Evolutionary conservation across 2,797 vertebrate species (phyloP).

Genomic region (Gobio occitaniae): DNA sequence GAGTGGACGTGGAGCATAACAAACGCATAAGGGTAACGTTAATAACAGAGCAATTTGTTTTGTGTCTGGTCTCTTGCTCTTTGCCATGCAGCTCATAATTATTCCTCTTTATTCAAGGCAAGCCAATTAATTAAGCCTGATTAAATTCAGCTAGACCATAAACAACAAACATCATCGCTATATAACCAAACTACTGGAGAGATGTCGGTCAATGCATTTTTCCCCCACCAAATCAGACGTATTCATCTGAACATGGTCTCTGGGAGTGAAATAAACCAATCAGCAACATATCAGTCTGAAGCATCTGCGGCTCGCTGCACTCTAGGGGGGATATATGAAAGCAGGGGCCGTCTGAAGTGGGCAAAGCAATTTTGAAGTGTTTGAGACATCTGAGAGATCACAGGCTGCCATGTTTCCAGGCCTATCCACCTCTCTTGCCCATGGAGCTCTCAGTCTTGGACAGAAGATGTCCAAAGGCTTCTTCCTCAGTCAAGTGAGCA

Average conservation of each 20-base stretch:
- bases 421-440: constrained; percentile 18
- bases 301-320: constrained; percentile 25
- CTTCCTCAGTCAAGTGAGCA: constrained; percentile 50
- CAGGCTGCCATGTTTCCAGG: constrained; percentile 53
- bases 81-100: constrained; percentile 51
- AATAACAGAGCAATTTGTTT: constrained; percentile 52
- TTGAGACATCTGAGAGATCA: constrained; percentile 56
- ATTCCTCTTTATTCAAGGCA: constrained; percentile 50
- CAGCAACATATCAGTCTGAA: constrained; percentile 50
- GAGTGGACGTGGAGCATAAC: constrained; percentile 10
- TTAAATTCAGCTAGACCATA: constrained; percentile 49
- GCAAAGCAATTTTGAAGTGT: constrained; percentile 57
- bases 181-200: constrained; percentile 30
- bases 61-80: constrained; percentile 46
- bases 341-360: constrained; percentile 40
- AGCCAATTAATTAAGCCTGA: constrained; percentile 50
- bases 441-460: constrained; percentile 17
- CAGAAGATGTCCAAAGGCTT: constrained; percentile 44
- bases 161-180: constrained; percentile 32
- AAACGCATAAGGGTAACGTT: constrained; percentile 35
- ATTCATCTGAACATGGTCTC: constrained; percentile 37
- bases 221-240: constrained; percentile 14
- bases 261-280: constrained; percentile 55
- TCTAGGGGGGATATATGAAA: constrained; percentile 49
- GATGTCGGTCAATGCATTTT: constrained; percentile 3